Evolutionary conservation across 2,888 invertebrate species (phyloP).

Genomic region (Heliconius ismenius): DNA sequence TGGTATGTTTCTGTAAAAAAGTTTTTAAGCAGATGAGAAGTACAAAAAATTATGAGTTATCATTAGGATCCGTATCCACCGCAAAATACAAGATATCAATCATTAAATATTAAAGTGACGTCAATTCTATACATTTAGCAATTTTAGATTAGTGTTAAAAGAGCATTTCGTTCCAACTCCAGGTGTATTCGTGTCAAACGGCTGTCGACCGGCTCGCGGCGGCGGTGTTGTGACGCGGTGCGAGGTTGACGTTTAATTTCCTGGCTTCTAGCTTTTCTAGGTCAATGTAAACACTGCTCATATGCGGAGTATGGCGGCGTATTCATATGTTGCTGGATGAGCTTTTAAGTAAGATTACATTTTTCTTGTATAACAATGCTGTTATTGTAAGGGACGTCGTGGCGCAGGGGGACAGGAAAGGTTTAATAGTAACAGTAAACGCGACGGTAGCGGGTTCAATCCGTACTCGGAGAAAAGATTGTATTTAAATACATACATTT

Average conservation of each 20-base stretch:
- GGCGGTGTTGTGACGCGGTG: slow-evolving; percentile 29
- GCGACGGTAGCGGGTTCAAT: neutral
- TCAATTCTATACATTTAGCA: neutral
- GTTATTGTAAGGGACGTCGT: neutral
- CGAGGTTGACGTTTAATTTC: slow-evolving; percentile 44
- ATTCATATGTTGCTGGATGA: slow-evolving; percentile 5
- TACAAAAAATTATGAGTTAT: no score
- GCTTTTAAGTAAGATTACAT: slow-evolving; percentile 8
- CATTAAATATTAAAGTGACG: no score
- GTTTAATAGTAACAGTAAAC: neutral
- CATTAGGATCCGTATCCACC: no score
- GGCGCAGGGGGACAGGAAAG: neutral
- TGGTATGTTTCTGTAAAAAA: neutral
- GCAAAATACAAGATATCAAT: no score
- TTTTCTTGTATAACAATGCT: neutral
- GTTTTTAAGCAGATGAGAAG: neutral
- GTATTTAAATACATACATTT: neutral
- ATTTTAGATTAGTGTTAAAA: neutral
- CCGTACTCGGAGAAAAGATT: neutral
- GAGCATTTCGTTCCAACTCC: neutral
- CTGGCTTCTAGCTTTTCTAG: slow-evolving; percentile 40
- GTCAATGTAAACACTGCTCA: slow-evolving; percentile 30
- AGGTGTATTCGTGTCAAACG: neutral
- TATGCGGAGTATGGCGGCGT: neutral
- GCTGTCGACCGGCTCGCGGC: slow-evolving; percentile 6